Base-by-base conservation (phyloP, 1,140 invertebrate genomes). In the Drosophila subpulchrella region DNA sequence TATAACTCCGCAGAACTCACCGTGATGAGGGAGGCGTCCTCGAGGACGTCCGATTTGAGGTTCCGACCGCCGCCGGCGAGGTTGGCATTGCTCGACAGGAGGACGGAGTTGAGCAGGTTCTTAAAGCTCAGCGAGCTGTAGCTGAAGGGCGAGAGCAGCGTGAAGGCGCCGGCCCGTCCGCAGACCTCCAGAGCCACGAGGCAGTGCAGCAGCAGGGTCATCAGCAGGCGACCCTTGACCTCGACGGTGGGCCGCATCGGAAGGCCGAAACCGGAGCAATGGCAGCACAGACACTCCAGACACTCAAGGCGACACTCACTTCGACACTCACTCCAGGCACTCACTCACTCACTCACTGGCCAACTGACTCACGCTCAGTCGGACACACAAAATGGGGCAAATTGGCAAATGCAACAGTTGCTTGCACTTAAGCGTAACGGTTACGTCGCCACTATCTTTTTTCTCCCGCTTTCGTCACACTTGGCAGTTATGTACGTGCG, bases 1-100 rank as follows among this genome's bases (percentile, higher is more conserved):
- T 7, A 36, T 0, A 20, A 6, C 7, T 17, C 10, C 0, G 3
- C 30, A 13, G 11, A 11, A 75, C 89, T 86, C 89, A 92, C 91
- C 88, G 91, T 92, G 76, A 92, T 92, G 54, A 92, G 72, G 17
- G 91, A 92, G 41, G 91, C 91, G 83, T 92, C 91, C 51, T 92
- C 91, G n/a, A 92, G 85, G 57, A 92, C 88, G 60, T 92, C 91
- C 3, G 91, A 92, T 60, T 92, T 92, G 13, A 92, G 81, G 61
- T 91, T 91, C 13, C 91, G 68, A 0, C 91, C 91, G 6, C 76
- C 88, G 30, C 91, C 91, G 11, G 91, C 88, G 59, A 92, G 62
- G 47, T 91, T 92, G 17, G 88, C 81, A 54, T 92, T 92, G 73
- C 91, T 92, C 13, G 91, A 91, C 8, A 92, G 67, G 8, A 92